A percentile compares a stretch with the other conserved stretches of the same genome.
Conservation (phyloP, 2,888 invertebrate genomes). For the Hartigia nigra region DNA sequence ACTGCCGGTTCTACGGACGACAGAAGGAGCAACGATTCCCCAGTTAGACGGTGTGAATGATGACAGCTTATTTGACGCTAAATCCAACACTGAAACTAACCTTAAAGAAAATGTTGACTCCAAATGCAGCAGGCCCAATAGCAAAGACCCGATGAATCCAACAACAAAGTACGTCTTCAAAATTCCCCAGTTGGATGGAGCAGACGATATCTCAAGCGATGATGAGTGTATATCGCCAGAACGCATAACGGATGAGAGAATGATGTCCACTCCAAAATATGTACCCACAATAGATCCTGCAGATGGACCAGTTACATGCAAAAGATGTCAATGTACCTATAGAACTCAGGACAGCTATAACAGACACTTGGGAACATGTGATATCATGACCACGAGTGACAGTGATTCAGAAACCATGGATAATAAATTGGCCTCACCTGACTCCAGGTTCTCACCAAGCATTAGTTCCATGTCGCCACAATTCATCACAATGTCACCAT, state of each 20-base stretch:
- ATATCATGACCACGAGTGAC: slow-evolving; percentile 83
- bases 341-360: slow-evolving; percentile 85
- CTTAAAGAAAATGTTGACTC: slow-evolving; percentile 42
- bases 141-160: not conserved
- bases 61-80: slow-evolving; percentile 19
- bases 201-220: slow-evolving; percentile 73
- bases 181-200: slow-evolving; percentile 78
- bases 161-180: slow-evolving; percentile 7
- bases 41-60: slow-evolving; percentile 42
- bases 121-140: slow-evolving; percentile 45
- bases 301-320: slow-evolving; percentile 85
- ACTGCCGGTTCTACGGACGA: slow-evolving; percentile 19
- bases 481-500: slow-evolving; percentile 58
- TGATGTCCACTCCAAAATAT: slow-evolving; percentile 23
- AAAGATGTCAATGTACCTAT: slow-evolving; percentile 88
- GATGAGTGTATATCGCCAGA: slow-evolving; percentile 51
- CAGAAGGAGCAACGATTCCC: slow-evolving; percentile 32
- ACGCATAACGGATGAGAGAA: slow-evolving; percentile 29
- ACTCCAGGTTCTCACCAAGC: slow-evolving; percentile 53
- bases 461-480: slow-evolving; percentile 52
- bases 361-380: slow-evolving; percentile 81
- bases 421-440: slow-evolving; percentile 51
- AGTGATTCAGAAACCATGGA: slow-evolving; percentile 79
- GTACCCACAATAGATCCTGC: slow-evolving; percentile 66
- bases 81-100: slow-evolving; percentile 64